A percentile compares a stretch with the other conserved stretches of the same genome.
Conservation (phyloP, 35 echinoderm and acorn worm genomes). For the Eucidaris tribuloides region DNA sequence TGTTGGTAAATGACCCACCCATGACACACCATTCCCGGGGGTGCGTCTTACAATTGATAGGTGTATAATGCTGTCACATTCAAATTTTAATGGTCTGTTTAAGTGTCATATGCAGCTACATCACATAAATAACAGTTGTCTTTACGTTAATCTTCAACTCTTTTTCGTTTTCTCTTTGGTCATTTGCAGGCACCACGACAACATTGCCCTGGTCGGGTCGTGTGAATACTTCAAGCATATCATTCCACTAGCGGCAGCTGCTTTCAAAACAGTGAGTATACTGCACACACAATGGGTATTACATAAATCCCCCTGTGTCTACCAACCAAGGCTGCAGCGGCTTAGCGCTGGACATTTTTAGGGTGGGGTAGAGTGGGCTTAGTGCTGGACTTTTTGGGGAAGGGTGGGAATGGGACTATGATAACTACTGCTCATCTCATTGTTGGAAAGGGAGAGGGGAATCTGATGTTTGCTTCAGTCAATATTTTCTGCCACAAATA, state of each 20-base stretch:
- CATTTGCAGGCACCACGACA: slow-evolving; percentile 85
- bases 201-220: slow-evolving; percentile 86
- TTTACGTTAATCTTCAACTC: too few species aligned
- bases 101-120: too few species aligned
- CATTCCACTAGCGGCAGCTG: slow-evolving; percentile 66
- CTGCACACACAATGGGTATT: background rate
- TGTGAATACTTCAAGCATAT: slow-evolving; percentile 89
- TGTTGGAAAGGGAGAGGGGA: background rate
- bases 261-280: slow-evolving; percentile 69
- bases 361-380: background rate
- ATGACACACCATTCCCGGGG: too few species aligned
- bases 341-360: background rate
- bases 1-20: too few species aligned
- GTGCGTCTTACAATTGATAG: too few species aligned
- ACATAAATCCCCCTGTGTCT: background rate
- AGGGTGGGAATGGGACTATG: background rate
- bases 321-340: background rate
- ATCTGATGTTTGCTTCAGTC: too few species aligned
- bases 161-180: slow-evolving; percentile 19
- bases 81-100: too few species aligned
- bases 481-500: too few species aligned
- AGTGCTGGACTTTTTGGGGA: too few species aligned
- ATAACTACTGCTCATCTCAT: background rate
- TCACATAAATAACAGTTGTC: too few species aligned
- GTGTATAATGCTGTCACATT: too few species aligned